A percentile compares a stretch with the other conserved stretches of the same genome.
These are phyloP conservation scores for Ramphastos sulfuratus DNA, from an alignment of 2,113 vertebrate species.

Conservation along the genomic window DNA sequence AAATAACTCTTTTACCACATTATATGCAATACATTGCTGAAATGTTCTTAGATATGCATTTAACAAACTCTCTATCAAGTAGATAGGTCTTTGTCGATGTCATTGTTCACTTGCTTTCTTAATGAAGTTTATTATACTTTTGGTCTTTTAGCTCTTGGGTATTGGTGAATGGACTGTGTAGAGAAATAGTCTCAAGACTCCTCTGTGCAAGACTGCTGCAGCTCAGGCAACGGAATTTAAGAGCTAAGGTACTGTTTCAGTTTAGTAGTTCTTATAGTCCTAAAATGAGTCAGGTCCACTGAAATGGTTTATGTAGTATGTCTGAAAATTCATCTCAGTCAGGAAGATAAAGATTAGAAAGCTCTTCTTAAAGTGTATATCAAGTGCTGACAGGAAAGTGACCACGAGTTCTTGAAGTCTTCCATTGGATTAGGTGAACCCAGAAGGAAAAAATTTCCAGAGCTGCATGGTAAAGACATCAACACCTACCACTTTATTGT, in stretches of 20 bases:
- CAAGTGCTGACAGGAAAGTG: not conserved
- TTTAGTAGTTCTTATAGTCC: not conserved
- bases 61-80: not conserved
- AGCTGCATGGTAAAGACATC: not conserved
- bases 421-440: not conserved
- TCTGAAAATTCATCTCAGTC: not conserved
- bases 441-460: not conserved
- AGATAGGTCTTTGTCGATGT: not conserved
- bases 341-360: not conserved
- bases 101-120: not conserved
- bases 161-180: not conserved
- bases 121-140: not conserved
- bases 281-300: not conserved
- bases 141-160: not conserved
- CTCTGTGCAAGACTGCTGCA: not conserved
- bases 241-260: not conserved
- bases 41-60: not conserved
- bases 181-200: not conserved
- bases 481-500: not conserved
- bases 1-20: not conserved
- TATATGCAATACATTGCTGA: not conserved
- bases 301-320: not conserved
- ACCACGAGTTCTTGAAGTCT: not conserved
- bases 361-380: not conserved
- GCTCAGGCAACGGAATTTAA: not conserved